Evolutionary conservation across 2,888 invertebrate genomes (phyloP), one percentile per base, ranked within the genome.

Genomic region (Philaethria dido): DNA sequence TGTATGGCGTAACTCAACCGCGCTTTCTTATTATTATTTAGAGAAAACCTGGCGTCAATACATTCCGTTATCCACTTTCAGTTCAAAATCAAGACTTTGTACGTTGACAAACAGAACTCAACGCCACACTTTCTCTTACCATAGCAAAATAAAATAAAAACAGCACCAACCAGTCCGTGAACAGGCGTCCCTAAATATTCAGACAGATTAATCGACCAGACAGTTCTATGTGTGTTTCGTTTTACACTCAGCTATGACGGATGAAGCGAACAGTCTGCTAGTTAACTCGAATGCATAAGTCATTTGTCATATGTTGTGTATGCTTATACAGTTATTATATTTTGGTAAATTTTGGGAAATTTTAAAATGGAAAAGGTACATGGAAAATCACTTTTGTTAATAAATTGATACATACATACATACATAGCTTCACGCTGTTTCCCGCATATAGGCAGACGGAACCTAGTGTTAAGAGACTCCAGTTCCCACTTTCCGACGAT

Each of bases 191-290:
- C 80, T 81, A 80, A 67, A 72, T 80, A 82, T 78, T 82, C 80
- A 78, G 78, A 74, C 79, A 87, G 87, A 88, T 88, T 86, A 88
- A 88, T 88, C 85, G 83, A 79, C 76, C 82, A 83, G 84, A 81
- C 84, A 75, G 78, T 80, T 83, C 78, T 79, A 79, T 86, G 84
- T 74, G 73, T 85, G 87, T 85, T 83, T 82, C 84, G 86, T 82
- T 82, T 81, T 80, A 80, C 82, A 79, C 81, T 81, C 84, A 76
- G 79, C 84, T 78, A 86, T 88, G 88, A 88, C 87, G 83, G 87
- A 88, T 88, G 82, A 73, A 76, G 72, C 75, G 63, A 57, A 44
- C 80, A 81, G 82, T 79, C 79, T 78, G 76, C 78, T 79, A 79
- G 82, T 80, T 84, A 80, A 81, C 81, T 81, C 75, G 76, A 71